Conservation (phyloP, 2,797 vertebrate species). For the Thamnophis elegans region DNA sequence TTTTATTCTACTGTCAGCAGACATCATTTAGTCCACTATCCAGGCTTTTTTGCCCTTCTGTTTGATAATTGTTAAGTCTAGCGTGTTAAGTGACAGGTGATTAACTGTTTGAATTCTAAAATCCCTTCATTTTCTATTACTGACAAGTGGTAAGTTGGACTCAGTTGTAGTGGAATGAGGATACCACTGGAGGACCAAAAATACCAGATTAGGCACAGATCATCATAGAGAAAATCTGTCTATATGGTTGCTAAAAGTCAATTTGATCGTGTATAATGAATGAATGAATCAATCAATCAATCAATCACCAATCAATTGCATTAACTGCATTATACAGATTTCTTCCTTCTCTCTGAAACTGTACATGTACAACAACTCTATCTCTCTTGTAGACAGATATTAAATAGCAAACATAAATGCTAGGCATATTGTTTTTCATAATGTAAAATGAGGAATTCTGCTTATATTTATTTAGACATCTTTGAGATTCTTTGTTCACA, state of each 20-base stretch:
- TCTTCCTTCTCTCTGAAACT: not conserved
- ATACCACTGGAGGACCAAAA: not conserved
- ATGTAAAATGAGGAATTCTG: not conserved
- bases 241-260: not conserved
- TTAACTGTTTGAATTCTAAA: not conserved
- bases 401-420: not conserved
- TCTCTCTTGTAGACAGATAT: not conserved
- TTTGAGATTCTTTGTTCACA: not conserved
- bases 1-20: not conserved
- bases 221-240: not conserved
- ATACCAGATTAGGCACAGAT: not conserved
- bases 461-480: not conserved
- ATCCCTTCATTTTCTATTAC: not conserved
- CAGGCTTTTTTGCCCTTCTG: not conserved
- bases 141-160: not conserved
- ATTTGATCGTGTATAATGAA: not conserved
- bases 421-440: not conserved
- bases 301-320: not conserved
- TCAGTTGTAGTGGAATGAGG: not conserved
- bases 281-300: no score
- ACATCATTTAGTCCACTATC: not conserved
- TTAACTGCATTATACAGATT: not conserved
- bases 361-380: not conserved
- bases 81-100: not conserved
- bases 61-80: not conserved